Evolutionary conservation across 2,888 invertebrate genomes (phyloP).

Genomic region (Megalurothrips usitatus): DNA sequence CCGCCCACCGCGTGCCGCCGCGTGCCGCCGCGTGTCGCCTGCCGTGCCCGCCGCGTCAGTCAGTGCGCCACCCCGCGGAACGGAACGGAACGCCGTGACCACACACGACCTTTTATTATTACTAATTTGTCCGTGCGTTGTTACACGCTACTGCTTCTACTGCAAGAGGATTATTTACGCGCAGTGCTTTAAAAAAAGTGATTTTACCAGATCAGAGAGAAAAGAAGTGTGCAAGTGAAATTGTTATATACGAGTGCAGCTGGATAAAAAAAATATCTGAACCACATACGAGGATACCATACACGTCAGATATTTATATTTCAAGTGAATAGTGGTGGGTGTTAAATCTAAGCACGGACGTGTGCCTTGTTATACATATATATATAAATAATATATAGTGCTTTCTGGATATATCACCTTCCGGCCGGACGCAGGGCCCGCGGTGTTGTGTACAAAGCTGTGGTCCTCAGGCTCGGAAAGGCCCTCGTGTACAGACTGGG

Average conservation of each 20-base stretch:
- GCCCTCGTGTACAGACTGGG: neutral
- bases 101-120: too few relatives aligned
- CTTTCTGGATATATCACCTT: too few relatives aligned
- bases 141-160: too few relatives aligned
- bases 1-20: neutral
- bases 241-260: neutral
- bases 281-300: neutral
- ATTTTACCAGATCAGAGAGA: neutral
- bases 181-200: neutral
- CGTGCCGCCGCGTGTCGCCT: neutral
- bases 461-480: neutral
- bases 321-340: neutral
- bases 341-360: neutral
- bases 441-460: conserved; percentile 12
- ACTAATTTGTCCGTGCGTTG: too few relatives aligned
- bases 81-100: neutral
- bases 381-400: neutral
- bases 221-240: neutral
- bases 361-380: neutral
- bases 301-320: too few relatives aligned
- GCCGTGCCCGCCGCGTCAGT: neutral
- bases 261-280: neutral
- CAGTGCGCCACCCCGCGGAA: neutral
- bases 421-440: neutral
- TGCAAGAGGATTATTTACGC: too few relatives aligned